Evolutionary conservation across 2,113 vertebrate species (phyloP), one percentile per base, ranked within the genome.

Genomic region (Pterocles gutturalis): DNA sequence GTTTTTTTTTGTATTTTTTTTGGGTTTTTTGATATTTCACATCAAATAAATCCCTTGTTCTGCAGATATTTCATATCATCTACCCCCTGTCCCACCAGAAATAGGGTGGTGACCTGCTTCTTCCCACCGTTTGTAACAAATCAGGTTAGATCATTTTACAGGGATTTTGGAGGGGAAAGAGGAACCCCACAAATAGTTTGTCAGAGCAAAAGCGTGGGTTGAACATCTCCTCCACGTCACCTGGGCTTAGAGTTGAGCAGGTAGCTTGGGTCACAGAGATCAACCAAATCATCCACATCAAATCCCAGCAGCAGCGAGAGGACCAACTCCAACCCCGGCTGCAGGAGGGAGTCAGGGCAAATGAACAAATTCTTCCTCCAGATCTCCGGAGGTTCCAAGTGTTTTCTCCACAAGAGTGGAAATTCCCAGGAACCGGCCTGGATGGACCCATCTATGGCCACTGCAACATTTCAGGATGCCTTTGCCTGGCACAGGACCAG

Each of bases 291-390:
- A 70, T 11, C 87, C 54, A 15, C 9, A 22, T 9, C 26, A 28
- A 75, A 60, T 8, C 55, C 48, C 17, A 64, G 46, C 51, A 57
- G 33, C 33, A 28, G 36, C 0, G 0, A 31, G 29, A 46, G 29
- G 25, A 48, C 26, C 29, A n/a, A 7, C 16, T 15, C 45, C 57
- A 15, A n/a, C 21, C 41, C 49, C 0, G 1, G 55, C 36, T 54
- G 64, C 48, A 31, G 49, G 67, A 22, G 60, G 14, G 51, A 54
- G 19, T 3, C 15, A 86, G 38, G 20, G 29, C 28, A 60, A 75
- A 28, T 0, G 1, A 48, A 66, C 2, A 0, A 64, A 57, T 12
- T 33, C 9, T 29, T 29, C 41, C 33, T 15, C 22, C 24, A 20
- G n/a, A 41, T n/a, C 70, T 33, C 65, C 1, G 0, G 22, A 48